Evolutionary conservation across 37 sponge, comb jelly and placozoan genomes (phyloP), one percentile per base, ranked within the genome.

Genomic region (Bolinopsis microptera): DNA sequence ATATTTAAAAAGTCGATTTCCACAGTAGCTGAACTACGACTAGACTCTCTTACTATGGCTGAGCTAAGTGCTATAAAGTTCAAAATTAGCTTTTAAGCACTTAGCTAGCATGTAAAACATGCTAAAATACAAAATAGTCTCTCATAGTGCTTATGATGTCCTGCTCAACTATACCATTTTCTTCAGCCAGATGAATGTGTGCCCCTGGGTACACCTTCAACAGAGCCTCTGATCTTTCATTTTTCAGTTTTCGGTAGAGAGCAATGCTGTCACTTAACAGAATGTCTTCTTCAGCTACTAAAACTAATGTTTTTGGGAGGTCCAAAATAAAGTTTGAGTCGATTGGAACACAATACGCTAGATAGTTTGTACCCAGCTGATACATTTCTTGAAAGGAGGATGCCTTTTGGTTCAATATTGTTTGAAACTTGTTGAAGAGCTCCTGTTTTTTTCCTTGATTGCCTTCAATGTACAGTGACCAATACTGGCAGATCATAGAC

Each of bases 151-250:
- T 32, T 2, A 77, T 77, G 18, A 77, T 18, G 0, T 77, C 80
- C 5, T 16, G 1, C 36, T 77, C 36, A 31, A 32, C 37, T 13
- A 18, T 32, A 1, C 36, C 37, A 35, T 32, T 77, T 1, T 27
- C 80, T 32, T 32, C 90, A 3, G 90, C 90, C n/a, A 86, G 90
- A 27, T 86, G 90, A 86, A 86, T 86, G 90, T 86, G 90, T 36
- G 90, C 30, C 5, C 90, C 90, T 24, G 41, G 61, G 21, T 36
- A 27, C n/a, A 86, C 61, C n/a, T 41, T 38, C 0, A 86, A n/a
- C 13, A 3, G 24, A 22, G 39, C 90, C 32, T 41, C 90, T 21
- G 38, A 86, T 8, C 61, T 21, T 22, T 86, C 90, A 86, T 86
- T 86, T 27, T 26, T 86, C 61, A 86, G 34, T 27, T 41, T 86